Base-by-base conservation (phyloP, 2,113 vertebrate genomes). In the Speoplatyrhinus poulsoni region DNA sequence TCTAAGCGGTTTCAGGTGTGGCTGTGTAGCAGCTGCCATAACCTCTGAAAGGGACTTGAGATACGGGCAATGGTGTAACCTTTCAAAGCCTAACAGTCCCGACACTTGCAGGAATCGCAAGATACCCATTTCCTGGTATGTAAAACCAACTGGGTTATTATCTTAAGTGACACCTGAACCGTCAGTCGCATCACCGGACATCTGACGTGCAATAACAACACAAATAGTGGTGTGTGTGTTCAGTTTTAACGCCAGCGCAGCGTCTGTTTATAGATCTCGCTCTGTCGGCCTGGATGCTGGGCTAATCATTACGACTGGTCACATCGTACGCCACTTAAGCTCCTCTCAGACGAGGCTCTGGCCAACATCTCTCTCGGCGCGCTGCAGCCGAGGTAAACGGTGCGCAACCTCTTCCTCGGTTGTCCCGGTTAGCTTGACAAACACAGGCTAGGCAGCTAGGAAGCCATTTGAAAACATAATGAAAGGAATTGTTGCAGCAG, bases 291-390 rank as follows among this genome's bases (percentile, higher is more conserved):
- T 88, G 82, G 75, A 89, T 73, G 77, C 84, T 65, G 71, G 63
- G 80, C 76, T 88, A 88, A 91, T 89, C 75, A 90, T 87, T 90
- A 88, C 84, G 81, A 78, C 82, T 89, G 84, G 85, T 90, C 82
- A 82, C 81, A 86, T 83, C 87, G 85, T 85, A 78, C 61, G 85
- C 80, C 77, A 79, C 82, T 88, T 90, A 87, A 89, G 84, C 85
- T 85, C 69, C 84, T 91, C 88, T 88, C 85, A 86, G 84, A 84
- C 81, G 79, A 82, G 83, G 85, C 80, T 76, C 71, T 72, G 68
- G 79, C 81, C 85, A 82, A 85, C 87, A 87, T 82, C 80, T 86
- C 70, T 77, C 75, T 50, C 10, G 87, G 81, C 67, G 70, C 52
- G 82, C 74, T 8, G 50, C 71, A 76, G 68, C 53, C 26, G 0